Percentiles rank a stretch among this genome's conserved stretches.
phyloP scores from a whole-genome alignment of 1,140 invertebrate species.

The Drosophila pseudoananassae region DNA sequence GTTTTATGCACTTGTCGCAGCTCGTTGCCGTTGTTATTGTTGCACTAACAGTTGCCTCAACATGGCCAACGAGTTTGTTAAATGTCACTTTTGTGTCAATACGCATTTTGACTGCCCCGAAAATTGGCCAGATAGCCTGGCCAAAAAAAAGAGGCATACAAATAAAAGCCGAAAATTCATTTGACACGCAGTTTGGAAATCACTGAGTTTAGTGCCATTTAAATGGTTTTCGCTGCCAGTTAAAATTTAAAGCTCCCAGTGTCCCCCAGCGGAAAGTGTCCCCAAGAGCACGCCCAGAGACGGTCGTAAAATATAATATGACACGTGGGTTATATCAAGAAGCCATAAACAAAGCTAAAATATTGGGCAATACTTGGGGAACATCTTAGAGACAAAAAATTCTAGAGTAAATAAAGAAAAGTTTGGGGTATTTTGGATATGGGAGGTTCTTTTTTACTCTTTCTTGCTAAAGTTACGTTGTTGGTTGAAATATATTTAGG shows the following conservation, averaged over 20 bases:
- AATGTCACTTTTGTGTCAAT: constrained; percentile 81
- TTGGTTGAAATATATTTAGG: no score
- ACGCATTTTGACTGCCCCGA: constrained; percentile 56
- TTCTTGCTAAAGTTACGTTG: not conserved
- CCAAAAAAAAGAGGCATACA: not conserved
- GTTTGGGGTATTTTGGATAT: not conserved
- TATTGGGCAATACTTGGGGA: constrained; percentile 67
- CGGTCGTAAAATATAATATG: constrained; percentile 73
- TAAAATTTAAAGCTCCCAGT: constrained; percentile 52
- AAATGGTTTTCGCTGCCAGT: constrained; percentile 33
- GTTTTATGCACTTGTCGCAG: constrained; percentile 66
- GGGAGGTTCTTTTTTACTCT: not conserved
- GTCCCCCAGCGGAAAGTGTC: constrained; percentile 7
- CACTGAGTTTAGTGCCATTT: constrained; percentile 8
- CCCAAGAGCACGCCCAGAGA: constrained; percentile 35
- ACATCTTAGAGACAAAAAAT: constrained; percentile 29
- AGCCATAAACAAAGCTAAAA: constrained; percentile 73
- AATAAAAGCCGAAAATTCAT: constrained; percentile 21
- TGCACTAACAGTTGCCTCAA: constrained; percentile 42
- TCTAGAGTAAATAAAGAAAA: constrained; percentile 14
- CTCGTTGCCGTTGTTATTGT: constrained; percentile 33
- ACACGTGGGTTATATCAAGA: constrained; percentile 73
- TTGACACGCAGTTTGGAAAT: constrained; percentile 7
- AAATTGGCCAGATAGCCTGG: constrained; percentile 37
- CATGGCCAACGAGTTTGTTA: constrained; percentile 73